These are phyloP conservation scores for Hirundo rustica DNA, from an alignment of 2,797 vertebrate genomes.

Conservation along the genomic window DNA sequence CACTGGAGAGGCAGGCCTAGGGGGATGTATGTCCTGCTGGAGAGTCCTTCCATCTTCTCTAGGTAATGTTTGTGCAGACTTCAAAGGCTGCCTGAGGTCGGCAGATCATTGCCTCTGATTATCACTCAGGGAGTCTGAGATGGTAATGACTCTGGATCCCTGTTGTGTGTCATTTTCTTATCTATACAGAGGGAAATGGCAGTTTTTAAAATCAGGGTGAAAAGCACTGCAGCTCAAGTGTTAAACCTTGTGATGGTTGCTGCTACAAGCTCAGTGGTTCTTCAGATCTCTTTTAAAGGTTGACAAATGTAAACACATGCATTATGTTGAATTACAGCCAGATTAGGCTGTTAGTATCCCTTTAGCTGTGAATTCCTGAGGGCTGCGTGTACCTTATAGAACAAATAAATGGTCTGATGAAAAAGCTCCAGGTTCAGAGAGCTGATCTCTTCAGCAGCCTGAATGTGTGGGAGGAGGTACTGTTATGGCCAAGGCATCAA, in stretches of 20 bases:
- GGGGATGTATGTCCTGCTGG: neutral
- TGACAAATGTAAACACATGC: neutral
- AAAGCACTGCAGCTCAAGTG: neutral
- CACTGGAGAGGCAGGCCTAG: neutral
- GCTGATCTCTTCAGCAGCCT: neutral
- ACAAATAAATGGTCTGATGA: neutral
- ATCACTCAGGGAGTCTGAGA: neutral
- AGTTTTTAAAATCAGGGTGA: neutral
- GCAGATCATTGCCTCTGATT: constrained; percentile 21
- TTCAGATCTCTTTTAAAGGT: neutral
- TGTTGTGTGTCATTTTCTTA: neutral
- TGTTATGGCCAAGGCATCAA: neutral
- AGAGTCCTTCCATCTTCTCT: neutral
- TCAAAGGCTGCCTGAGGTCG: constrained; percentile 15
- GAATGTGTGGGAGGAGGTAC: neutral
- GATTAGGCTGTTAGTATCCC: neutral
- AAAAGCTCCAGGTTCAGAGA: neutral
- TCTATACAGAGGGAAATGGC: neutral
- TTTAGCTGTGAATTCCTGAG: neutral
- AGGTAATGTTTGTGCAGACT: neutral
- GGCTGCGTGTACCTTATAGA: neutral
- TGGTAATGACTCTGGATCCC: neutral
- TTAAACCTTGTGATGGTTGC: neutral
- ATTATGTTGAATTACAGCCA: neutral
- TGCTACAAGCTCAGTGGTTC: neutral